Base-by-base conservation (phyloP, 64 coral and sea anemone species). In the Stylophora pistillata region DNA sequence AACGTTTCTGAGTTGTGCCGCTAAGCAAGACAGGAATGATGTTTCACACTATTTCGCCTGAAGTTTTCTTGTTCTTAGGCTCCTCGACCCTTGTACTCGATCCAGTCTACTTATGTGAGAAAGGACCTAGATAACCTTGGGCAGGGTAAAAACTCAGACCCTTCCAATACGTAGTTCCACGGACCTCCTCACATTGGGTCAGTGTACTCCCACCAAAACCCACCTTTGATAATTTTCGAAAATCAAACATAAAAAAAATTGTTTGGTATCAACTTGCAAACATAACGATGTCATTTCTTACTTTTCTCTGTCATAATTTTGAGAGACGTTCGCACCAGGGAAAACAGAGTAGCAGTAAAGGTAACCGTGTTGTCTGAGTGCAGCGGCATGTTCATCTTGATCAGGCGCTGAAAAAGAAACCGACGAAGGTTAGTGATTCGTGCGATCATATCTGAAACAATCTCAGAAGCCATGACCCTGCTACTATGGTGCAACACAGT, bases 301-400 rank as follows among this genome's bases (percentile, higher is more conserved):
- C 97, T 99, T 86, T 95, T 99, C 70, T 99, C 97, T 11, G 94
- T 95, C 93, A 99, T 92, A 32, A 99, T 95, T 85, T 92, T 93
- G 37, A 99, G 88, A 0, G 97, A 92, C 13, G 97, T 99, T 78
- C 97, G 88, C 10, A 99, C 97, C n/a, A 99, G 78, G 9, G 97
- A 87, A 70, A 99, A 99, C 30, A 99, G 30, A 20, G 97, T 99
- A 15, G 97, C 97, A 10, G 97, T 99, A 37, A 99, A 99, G 59
- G 90, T 95, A 82, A 99, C 97, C 2, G 97, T 99, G 73, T 95
- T 95, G 30, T 99, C 97, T n/a, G 90, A 75, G 33, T 88, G 89
- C 74, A 99, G 61, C 2, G 97, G 97, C 97, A 99, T 99, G 76
- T 99, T 99, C 97, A 99, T 99, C 87, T 95, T 99, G 57, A 99